A percentile compares a stretch with the other conserved stretches of the same genome.
Conservation (phyloP, 2,113 vertebrate genomes). For the Donacobius atricapilla region DNA sequence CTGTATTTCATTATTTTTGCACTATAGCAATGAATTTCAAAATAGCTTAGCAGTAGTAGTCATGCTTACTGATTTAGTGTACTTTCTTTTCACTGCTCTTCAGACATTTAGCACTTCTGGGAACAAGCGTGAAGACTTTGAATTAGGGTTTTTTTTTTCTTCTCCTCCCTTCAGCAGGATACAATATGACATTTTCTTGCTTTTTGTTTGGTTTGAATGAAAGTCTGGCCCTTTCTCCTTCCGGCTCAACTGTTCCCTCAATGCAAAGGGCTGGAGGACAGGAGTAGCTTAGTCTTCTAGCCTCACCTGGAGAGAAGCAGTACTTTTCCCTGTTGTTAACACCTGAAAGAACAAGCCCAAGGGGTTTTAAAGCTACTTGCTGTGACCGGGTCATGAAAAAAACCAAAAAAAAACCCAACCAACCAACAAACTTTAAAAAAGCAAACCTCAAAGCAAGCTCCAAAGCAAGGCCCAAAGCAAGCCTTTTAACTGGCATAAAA, state of each 20-base stretch:
- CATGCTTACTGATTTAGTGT: neutral
- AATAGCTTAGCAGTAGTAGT: constrained; percentile 1
- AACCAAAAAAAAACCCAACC: neutral
- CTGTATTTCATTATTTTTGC: constrained; percentile 26
- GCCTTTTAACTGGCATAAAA: neutral
- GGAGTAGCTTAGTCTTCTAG: neutral
- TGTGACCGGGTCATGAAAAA: neutral
- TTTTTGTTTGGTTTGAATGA: neutral
- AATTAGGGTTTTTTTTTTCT: neutral
- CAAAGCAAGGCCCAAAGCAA: neutral
- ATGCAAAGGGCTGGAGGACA: neutral
- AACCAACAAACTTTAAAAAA: neutral
- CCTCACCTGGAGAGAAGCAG: neutral
- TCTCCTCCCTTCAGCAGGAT: neutral
- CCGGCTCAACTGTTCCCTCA: neutral
- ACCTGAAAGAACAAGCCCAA: neutral
- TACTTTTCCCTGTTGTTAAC: neutral
- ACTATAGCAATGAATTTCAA: neutral
- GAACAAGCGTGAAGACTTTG: neutral
- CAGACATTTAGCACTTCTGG: neutral
- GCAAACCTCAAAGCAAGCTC: neutral
- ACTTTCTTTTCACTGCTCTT: neutral
- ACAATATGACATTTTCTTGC: neutral
- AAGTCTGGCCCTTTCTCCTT: neutral
- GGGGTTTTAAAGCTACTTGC: neutral